These are phyloP conservation scores for Chirona hameri DNA, from an alignment of 2,888 invertebrate genomes.

Conservation along the genomic window DNA sequence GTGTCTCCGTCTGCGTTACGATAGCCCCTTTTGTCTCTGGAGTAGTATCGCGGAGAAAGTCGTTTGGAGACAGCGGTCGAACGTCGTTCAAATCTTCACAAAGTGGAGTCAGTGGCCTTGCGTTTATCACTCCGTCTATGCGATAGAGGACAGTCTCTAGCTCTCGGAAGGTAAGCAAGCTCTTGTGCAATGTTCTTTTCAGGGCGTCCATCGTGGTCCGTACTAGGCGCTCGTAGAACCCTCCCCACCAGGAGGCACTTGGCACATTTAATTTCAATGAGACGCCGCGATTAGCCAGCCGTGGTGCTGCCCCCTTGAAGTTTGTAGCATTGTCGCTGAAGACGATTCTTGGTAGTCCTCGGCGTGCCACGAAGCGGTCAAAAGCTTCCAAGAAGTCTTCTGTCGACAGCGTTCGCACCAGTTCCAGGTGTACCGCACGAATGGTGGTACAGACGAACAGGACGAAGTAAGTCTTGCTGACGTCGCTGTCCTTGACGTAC, in stretches of 20 bases:
- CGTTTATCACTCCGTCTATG: not conserved
- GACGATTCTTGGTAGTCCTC: no score
- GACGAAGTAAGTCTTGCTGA: not conserved
- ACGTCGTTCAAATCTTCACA: not conserved
- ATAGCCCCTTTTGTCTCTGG: no score
- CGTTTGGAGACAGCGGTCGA: no score
- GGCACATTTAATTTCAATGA: no score
- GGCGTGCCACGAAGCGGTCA: no score
- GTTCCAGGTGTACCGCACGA: not conserved
- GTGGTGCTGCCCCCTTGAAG: not conserved
- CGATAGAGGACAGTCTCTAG: no score
- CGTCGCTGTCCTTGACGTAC: not conserved
- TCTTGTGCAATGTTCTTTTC: not conserved
- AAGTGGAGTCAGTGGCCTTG: not conserved
- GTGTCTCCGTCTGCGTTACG: no score
- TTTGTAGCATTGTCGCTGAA: not conserved
- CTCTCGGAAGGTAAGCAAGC: not conserved
- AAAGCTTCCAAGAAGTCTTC: not conserved
- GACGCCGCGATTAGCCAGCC: not conserved
- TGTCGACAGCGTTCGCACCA: not conserved
- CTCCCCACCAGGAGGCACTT: not conserved
- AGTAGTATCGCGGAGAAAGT: no score
- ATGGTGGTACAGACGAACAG: not conserved
- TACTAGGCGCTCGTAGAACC: not conserved
- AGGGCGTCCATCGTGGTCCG: not conserved